These are phyloP conservation scores for Pogona vitticeps DNA, from an alignment of 2,113 vertebrate genomes.

Conservation along the genomic window DNA sequence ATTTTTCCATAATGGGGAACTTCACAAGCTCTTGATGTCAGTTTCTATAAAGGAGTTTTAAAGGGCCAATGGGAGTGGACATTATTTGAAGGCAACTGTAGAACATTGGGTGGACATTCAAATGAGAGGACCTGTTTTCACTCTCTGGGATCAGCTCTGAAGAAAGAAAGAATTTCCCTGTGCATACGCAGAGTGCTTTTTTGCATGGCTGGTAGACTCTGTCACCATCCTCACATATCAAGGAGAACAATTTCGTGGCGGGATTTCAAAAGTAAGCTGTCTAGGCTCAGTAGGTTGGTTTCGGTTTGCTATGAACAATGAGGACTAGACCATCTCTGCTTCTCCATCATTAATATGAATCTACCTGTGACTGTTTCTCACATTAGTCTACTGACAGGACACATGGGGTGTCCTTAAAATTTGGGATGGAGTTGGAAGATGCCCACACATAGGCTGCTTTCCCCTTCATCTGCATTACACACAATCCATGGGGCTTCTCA, in stretches of 20 bases:
- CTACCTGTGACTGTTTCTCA: neutral
- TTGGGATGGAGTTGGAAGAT: too few relatives aligned
- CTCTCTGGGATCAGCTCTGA: fast-evolving
- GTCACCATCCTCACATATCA: neutral
- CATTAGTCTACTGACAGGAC: too few relatives aligned
- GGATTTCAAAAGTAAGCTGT: too few relatives aligned
- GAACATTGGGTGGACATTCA: neutral
- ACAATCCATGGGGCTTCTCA: neutral
- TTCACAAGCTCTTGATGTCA: too few relatives aligned
- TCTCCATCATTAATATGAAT: neutral
- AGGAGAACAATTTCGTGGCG: too few relatives aligned
- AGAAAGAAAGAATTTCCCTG: neutral
- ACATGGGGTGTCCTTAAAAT: neutral
- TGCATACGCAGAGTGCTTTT: neutral
- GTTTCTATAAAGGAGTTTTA: too few relatives aligned
- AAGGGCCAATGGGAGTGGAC: fast-evolving
- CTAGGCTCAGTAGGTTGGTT: too few relatives aligned
- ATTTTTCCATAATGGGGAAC: too few relatives aligned
- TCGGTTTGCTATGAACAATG: neutral
- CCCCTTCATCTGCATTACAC: neutral
- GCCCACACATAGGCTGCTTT: neutral
- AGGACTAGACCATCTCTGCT: neutral
- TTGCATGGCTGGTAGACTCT: too few relatives aligned
- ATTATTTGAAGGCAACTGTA: too few relatives aligned
- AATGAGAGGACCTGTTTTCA: neutral